A percentile compares a stretch with the other conserved stretches of the same genome.
These are phyloP conservation scores for Chascanopsetta lugubris DNA, from an alignment of 2,113 vertebrate genomes.

Conservation along the genomic window DNA sequence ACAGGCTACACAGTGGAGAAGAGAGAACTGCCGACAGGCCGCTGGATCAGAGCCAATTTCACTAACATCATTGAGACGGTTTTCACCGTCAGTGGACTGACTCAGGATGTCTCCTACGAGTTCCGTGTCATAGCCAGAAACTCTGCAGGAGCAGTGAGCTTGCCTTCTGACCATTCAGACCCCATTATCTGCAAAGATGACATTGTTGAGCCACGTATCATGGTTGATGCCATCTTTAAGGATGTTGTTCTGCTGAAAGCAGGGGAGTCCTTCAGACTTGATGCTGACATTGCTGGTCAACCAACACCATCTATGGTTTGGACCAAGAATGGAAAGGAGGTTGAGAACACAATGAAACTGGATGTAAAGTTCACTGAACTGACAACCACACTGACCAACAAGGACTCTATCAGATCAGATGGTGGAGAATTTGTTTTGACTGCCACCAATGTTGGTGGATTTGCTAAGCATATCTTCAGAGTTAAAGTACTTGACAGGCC, in stretches of 20 bases:
- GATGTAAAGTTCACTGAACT: slow-evolving; percentile 91
- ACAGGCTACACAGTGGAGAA: slow-evolving; percentile 97
- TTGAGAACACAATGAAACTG: slow-evolving; percentile 91
- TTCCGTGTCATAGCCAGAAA: slow-evolving; percentile 96
- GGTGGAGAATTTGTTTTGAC: slow-evolving; percentile 92
- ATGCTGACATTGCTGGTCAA: slow-evolving; percentile 94
- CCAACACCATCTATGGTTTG: slow-evolving; percentile 93
- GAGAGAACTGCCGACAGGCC: slow-evolving; percentile 91
- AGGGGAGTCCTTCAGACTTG: slow-evolving; percentile 93
- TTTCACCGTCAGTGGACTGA: slow-evolving; percentile 96
- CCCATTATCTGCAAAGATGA: slow-evolving; percentile 94
- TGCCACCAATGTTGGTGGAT: slow-evolving; percentile 94
- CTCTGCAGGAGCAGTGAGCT: slow-evolving; percentile 91
- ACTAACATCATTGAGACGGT: slow-evolving; percentile 95
- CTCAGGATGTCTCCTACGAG: slow-evolving; percentile 92
- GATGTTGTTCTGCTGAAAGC: slow-evolving; percentile 90
- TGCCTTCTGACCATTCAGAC: slow-evolving; percentile 93
- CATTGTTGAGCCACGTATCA: slow-evolving; percentile 93
- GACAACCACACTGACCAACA: slow-evolving; percentile 88
- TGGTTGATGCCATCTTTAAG: slow-evolving; percentile 93
- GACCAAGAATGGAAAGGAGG: slow-evolving; percentile 95
- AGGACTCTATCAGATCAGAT: slow-evolving; percentile 92
- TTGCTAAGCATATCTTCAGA: slow-evolving; percentile 95
- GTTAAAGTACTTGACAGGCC: slow-evolving; percentile 97
- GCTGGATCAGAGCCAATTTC: slow-evolving; percentile 97